These are phyloP conservation scores for Copsychus sechellarum DNA, from an alignment of 2,113 vertebrate species.

Conservation along the genomic window DNA sequence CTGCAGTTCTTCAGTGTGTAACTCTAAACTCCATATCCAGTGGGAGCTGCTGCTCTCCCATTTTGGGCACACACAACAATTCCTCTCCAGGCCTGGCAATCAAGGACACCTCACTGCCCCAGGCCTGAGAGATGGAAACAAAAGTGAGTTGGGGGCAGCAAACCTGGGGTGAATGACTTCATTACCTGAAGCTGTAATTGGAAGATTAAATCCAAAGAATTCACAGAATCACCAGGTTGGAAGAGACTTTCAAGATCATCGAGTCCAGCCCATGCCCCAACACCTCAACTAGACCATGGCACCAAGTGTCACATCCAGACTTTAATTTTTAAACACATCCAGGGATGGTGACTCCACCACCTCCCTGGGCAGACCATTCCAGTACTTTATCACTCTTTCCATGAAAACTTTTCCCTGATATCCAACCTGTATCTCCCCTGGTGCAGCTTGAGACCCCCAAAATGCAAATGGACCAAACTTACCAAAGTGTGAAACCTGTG, in stretches of 20 bases:
- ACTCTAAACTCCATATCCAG: background rate
- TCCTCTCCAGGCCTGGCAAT: background rate
- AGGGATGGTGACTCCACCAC: too few species aligned
- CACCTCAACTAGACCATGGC: too few species aligned
- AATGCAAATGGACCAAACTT: background rate
- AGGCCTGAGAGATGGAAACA: background rate
- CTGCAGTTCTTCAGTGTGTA: background rate
- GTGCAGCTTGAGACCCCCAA: too few species aligned
- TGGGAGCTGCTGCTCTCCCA: background rate
- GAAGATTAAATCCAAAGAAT: background rate
- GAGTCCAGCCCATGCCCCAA: too few species aligned
- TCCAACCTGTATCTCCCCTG: too few species aligned
- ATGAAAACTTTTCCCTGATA: too few species aligned
- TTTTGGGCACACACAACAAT: background rate
- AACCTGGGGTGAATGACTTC: background rate
- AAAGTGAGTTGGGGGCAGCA: background rate
- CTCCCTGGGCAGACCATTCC: too few species aligned
- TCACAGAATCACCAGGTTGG: too few species aligned
- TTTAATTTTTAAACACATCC: too few species aligned
- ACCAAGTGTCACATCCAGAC: too few species aligned
- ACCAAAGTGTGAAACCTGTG: background rate
- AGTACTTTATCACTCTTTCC: too few species aligned
- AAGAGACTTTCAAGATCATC: too few species aligned
- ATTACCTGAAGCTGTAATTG: background rate
- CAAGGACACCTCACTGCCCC: background rate